These are phyloP conservation scores for Mormyrus iriodes DNA, from an alignment of 2,113 vertebrate species.

Conservation along the genomic window DNA sequence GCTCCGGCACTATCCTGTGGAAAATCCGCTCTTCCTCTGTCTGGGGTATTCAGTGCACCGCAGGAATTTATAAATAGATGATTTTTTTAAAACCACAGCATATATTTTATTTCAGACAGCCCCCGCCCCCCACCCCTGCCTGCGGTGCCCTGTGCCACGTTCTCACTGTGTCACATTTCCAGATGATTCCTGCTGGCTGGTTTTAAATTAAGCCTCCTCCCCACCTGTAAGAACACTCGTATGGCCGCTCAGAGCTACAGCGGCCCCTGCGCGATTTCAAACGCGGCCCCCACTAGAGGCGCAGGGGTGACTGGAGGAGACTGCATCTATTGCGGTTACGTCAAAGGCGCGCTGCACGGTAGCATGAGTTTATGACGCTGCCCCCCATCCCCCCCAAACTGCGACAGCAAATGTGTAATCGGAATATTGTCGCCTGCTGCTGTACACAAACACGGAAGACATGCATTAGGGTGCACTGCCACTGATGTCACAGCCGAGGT, in stretches of 20 bases:
- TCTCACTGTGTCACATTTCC: background rate
- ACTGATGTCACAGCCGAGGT: background rate
- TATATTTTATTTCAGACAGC: constrained; percentile 7
- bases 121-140: background rate
- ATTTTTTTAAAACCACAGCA: background rate
- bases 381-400: background rate
- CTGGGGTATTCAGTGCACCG: background rate
- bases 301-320: background rate
- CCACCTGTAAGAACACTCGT: background rate
- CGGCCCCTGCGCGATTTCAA: background rate
- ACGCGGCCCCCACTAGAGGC: background rate
- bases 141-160: background rate
- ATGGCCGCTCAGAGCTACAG: background rate
- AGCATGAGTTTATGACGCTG: background rate
- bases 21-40: background rate
- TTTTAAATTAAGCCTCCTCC: background rate
- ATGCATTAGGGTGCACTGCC: background rate
- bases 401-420: background rate
- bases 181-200: background rate
- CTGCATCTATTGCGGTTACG: background rate
- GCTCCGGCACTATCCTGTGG: background rate
- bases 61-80: constrained; percentile 13
- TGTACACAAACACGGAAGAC: background rate
- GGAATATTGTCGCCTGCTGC: background rate
- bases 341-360: background rate